Evolutionary conservation across 1,140 invertebrate species (phyloP).

Genomic region (Drosophila ogumai): DNA sequence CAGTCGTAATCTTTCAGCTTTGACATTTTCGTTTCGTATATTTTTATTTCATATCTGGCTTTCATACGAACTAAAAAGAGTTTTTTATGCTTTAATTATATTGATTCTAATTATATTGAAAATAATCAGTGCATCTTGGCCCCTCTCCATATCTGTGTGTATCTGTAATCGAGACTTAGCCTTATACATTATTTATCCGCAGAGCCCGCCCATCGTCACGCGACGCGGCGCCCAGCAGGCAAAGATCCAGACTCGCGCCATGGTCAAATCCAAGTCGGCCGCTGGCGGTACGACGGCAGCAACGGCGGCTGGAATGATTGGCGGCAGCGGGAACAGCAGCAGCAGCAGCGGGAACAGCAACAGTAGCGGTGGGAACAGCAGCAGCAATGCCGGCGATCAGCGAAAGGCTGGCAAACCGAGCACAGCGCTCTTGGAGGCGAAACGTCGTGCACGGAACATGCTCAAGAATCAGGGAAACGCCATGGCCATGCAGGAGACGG

Average conservation of each 20-base stretch:
- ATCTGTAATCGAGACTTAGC: neutral
- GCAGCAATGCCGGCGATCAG: conserved; percentile 12
- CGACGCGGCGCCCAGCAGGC: conserved; percentile 87
- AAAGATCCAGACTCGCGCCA: conserved; percentile 87
- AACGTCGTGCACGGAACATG: conserved; percentile 86
- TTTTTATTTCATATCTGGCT: neutral
- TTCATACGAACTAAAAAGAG: neutral
- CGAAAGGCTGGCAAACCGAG: conserved; percentile 85
- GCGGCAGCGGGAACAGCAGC: neutral
- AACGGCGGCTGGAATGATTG: conserved; percentile 46
- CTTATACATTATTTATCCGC: neutral
- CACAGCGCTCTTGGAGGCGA: conserved; percentile 86
- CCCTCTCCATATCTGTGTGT: neutral
- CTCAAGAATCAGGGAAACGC: conserved; percentile 85
- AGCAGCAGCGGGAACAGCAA: conserved; percentile 30
- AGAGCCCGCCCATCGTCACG: conserved; percentile 86
- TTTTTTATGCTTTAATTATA: neutral
- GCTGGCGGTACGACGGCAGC: conserved; percentile 29
- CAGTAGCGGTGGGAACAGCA: conserved; percentile 16
- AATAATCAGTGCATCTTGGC: conserved; percentile 4
- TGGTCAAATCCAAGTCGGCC: conserved; percentile 84
- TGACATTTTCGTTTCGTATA: neutral
- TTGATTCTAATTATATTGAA: neutral
- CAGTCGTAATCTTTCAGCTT: neutral
- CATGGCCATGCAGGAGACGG: conserved; percentile 71